These are phyloP conservation scores for Drosophila seguyi DNA, from an alignment of 1,140 invertebrate species.

Conservation along the genomic window DNA sequence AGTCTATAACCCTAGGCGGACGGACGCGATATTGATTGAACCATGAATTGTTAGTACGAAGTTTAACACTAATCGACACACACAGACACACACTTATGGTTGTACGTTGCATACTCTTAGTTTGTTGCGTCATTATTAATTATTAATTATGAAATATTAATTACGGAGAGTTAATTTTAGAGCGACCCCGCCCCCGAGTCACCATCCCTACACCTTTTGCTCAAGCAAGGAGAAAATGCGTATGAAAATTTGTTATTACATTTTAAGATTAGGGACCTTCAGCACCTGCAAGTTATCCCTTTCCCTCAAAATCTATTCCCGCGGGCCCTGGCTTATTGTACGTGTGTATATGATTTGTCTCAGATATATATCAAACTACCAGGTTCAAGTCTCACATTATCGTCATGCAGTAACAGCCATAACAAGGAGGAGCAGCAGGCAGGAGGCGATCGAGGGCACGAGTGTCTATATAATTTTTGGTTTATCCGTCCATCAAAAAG, in stretches of 20 bases:
- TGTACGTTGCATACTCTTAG: conserved; percentile 67
- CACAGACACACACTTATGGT: conserved; percentile 70
- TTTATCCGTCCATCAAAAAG: conserved; percentile 83
- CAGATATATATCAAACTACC: conserved; percentile 28
- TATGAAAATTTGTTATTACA: conserved; percentile 47
- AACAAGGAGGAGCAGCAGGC: conserved; percentile 9
- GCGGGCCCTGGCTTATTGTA: conserved; percentile 44
- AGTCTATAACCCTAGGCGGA: conserved; percentile 39
- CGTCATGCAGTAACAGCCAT: conserved; percentile 19
- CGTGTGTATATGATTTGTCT: conserved; percentile 41
- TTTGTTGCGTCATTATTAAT: conserved; percentile 55
- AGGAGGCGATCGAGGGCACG: conserved; percentile 17
- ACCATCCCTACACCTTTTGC: conserved; percentile 31
- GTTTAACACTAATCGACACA: conserved; percentile 36
- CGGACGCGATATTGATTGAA: conserved; percentile 49
- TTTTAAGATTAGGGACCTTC: conserved; percentile 44
- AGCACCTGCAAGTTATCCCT: conserved; percentile 1
- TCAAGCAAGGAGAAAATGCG: conserved; percentile 43
- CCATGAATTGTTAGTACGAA: conserved; percentile 47
- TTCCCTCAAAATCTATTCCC: not conserved
- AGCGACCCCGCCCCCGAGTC: conserved; percentile 1
- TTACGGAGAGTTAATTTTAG: conserved; percentile 22
- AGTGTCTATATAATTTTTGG: conserved; percentile 76
- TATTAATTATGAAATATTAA: conserved; percentile 18
- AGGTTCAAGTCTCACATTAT: conserved; percentile 42